Evolutionary conservation across 2,888 invertebrate species (phyloP).

Genomic region (Pyralis farinalis): DNA sequence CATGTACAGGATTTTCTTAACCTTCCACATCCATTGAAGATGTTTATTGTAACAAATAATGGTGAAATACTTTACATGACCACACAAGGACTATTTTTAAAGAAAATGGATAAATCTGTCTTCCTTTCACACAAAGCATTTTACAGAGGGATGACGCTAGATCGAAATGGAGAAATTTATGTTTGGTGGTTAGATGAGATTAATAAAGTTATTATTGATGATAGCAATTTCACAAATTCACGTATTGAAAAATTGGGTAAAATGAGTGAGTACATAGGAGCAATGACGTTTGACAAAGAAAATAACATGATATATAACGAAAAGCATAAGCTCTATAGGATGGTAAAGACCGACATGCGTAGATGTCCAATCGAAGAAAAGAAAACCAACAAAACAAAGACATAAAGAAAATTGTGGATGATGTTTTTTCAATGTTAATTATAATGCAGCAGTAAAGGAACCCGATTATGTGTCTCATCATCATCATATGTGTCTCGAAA

Average conservation of each 20-base stretch:
- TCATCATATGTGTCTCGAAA: no score
- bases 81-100: slow-evolving; percentile 49
- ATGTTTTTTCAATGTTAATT: no score
- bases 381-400: no score
- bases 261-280: slow-evolving; percentile 41
- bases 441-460: no score
- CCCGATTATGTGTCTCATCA: no score
- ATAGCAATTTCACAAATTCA: slow-evolving; percentile 39
- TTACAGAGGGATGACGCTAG: slow-evolving; percentile 57
- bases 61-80: slow-evolving; percentile 49
- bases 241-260: slow-evolving; percentile 42
- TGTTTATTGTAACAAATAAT: slow-evolving; percentile 55
- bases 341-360: slow-evolving; percentile 31
- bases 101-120: slow-evolving; percentile 34
- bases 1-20: no score
- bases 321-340: slow-evolving; percentile 41
- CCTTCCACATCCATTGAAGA: no score
- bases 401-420: no score
- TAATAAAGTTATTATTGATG: slow-evolving; percentile 50
- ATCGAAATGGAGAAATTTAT: slow-evolving; percentile 51
- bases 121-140: slow-evolving; percentile 53
- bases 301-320: slow-evolving; percentile 58
- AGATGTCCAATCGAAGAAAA: no score
- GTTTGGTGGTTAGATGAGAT: slow-evolving; percentile 70
- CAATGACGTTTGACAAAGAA: slow-evolving; percentile 57